Evolutionary conservation across 2,113 vertebrate species (phyloP).

Genomic region (Notarius quadriscutis): DNA sequence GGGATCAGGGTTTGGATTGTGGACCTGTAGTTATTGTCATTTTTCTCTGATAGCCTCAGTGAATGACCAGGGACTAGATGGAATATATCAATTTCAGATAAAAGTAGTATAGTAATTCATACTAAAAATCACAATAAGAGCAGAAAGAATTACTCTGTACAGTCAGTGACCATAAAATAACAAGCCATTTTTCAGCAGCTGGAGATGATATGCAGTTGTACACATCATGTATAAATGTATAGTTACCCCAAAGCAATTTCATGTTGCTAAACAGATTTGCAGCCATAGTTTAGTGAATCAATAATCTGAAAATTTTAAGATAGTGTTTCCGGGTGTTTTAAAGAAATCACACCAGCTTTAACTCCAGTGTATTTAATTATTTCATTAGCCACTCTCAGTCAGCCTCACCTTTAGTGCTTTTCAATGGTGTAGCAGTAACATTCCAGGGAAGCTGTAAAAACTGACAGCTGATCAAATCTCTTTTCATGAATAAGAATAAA

Average conservation of each 20-base stretch:
- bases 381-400: constrained; percentile 12
- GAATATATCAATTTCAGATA: not conserved
- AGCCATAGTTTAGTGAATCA: not conserved
- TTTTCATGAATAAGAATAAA: not conserved
- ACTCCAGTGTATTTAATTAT: not conserved
- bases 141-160: not conserved
- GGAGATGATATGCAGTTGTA: not conserved
- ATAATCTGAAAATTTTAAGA: not conserved
- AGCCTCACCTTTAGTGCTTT: constrained; percentile 19
- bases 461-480: constrained; percentile 17
- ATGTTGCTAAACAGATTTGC: not conserved
- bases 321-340: not conserved
- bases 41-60: constrained; percentile 39
- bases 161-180: not conserved
- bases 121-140: not conserved
- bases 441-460: constrained; percentile 28
- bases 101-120: not conserved
- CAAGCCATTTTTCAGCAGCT: not conserved
- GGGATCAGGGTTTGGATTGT: constrained; percentile 39
- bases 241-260: not conserved
- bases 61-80: not conserved
- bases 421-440: constrained; percentile 28
- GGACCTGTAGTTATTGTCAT: constrained; percentile 39
- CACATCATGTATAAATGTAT: not conserved
- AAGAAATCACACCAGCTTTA: not conserved